Percentiles rank a stretch among this genome's conserved stretches.
Evolutionary conservation across 2,888 invertebrate genomes (phyloP).

Genomic region (Drepana falcataria): DNA sequence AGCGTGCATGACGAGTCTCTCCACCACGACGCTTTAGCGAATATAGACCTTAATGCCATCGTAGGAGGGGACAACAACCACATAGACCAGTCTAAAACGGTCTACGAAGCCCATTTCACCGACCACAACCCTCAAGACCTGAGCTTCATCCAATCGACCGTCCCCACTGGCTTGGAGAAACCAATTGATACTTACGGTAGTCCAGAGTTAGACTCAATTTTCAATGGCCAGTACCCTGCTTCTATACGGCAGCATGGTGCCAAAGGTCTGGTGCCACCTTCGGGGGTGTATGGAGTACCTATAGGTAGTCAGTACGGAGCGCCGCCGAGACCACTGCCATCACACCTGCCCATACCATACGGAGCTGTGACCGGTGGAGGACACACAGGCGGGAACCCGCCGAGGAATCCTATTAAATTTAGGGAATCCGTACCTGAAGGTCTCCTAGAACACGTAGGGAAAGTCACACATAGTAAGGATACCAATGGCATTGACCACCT

Average conservation of each 20-base stretch:
- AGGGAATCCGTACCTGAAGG: slow-evolving; percentile 86
- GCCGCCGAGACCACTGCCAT: slow-evolving; percentile 47
- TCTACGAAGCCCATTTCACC: slow-evolving; percentile 73
- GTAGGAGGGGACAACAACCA: slow-evolving; percentile 69
- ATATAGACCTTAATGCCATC: slow-evolving; percentile 61
- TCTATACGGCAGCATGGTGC: slow-evolving; percentile 63
- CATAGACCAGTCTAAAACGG: slow-evolving; percentile 70
- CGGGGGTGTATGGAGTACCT: slow-evolving; percentile 80
- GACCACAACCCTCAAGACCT: slow-evolving; percentile 47
- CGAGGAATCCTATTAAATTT: slow-evolving; percentile 83
- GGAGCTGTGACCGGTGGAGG: slow-evolving; percentile 66
- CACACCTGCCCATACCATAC: slow-evolving; percentile 61
- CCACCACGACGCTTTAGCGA: slow-evolving; percentile 62
- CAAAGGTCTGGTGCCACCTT: slow-evolving; percentile 79
- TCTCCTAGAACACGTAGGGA: slow-evolving; percentile 82
- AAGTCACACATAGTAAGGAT: slow-evolving; percentile 81
- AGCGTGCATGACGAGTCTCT: slow-evolving; percentile 34
- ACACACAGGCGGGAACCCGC: slow-evolving; percentile 60
- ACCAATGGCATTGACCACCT: slow-evolving; percentile 75
- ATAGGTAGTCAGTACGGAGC: slow-evolving; percentile 72
- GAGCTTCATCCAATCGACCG: slow-evolving; percentile 30
- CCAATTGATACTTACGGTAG: slow-evolving; percentile 57
- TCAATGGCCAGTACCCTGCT: slow-evolving; percentile 52
- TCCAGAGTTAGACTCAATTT: slow-evolving; percentile 66
- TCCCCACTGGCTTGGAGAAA: slow-evolving; percentile 30